Base-by-base conservation (phyloP, 1,140 invertebrate species). In the Subanguina moxae region DNA sequence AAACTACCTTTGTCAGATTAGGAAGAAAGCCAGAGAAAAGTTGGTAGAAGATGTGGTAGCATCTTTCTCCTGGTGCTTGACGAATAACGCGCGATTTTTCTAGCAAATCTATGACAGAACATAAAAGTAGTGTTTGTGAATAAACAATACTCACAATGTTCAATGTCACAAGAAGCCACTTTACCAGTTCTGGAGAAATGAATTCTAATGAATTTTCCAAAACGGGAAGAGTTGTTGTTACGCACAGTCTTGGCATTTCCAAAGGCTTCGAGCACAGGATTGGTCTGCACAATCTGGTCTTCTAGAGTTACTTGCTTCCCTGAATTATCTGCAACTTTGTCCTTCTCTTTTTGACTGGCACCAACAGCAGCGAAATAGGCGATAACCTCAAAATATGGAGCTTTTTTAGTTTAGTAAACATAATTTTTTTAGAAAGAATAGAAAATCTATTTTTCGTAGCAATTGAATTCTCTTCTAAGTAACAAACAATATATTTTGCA, bases 81-180 rank as follows among this genome's bases (percentile, higher is more conserved):
- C 94, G 97, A 86, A 97, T 98, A 85, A 99, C 96, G 90, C 96
- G 93, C 85, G 96, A 97, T 86, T 99, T 99, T 87, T 99, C 96
- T 82, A 99, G 88, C 86, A 99, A 88, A 88, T 99, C 94, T 97
- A 58, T 42, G 28, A 11, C 15, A 68, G 0, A 52, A 38, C 3
- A 38, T 38, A 38, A 52, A 13, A 7, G 1, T 25, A 21, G 1
- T 7, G 82, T 83, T 80, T 85, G 57, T 25, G 28, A n/a, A 1
- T 25, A 5, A 15, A 7, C 30, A n/a, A 21, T 48, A 92, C 92
- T 93, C 89, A 97, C 94, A 99, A 80, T 93, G 95, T 87, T 99
- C 96, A 87, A 99, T 99, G 88, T 99, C 96, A 87, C 94, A 95
- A 89, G 95, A 95, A 85, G 96, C 94, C 87, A 99, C 87, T 90